phyloP scores from a whole-genome alignment of 35 echinoderm and acorn worm genomes.

The Holothuria glaberrima region DNA sequence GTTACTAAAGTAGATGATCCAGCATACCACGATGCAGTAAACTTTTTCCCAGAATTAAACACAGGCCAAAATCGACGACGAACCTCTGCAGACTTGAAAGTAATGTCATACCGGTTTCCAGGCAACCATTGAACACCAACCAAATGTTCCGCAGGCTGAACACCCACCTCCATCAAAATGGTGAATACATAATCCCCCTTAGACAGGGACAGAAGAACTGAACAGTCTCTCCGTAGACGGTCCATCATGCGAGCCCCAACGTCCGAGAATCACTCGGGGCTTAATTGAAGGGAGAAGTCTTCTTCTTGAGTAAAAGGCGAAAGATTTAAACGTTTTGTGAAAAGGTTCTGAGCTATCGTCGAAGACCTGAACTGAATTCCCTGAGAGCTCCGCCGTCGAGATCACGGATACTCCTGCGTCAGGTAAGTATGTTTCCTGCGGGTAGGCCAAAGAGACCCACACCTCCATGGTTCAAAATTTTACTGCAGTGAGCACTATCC shows the following conservation, averaged over 20 bases:
- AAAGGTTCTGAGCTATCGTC: no score
- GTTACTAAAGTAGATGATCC: neutral
- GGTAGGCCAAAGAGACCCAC: no score
- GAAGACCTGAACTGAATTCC: no score
- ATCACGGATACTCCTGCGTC: no score
- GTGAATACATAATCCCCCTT: neutral
- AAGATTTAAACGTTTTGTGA: no score
- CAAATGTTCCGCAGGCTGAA: neutral
- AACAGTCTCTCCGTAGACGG: neutral
- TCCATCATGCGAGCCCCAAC: neutral
- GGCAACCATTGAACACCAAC: neutral
- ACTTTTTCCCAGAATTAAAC: neutral
- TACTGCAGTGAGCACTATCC: no score
- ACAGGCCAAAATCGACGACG: neutral
- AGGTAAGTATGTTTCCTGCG: no score
- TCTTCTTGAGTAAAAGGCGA: no score
- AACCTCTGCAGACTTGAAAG: neutral
- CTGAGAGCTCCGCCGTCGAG: no score
- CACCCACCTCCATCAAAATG: neutral
- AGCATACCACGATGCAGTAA: neutral
- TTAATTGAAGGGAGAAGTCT: no score
- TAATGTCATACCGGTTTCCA: neutral
- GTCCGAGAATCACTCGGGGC: no score
- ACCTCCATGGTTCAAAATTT: no score
- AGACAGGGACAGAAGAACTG: neutral